phyloP scores from a whole-genome alignment of 2,113 vertebrate species.

The Collichthys lucidus region DNA sequence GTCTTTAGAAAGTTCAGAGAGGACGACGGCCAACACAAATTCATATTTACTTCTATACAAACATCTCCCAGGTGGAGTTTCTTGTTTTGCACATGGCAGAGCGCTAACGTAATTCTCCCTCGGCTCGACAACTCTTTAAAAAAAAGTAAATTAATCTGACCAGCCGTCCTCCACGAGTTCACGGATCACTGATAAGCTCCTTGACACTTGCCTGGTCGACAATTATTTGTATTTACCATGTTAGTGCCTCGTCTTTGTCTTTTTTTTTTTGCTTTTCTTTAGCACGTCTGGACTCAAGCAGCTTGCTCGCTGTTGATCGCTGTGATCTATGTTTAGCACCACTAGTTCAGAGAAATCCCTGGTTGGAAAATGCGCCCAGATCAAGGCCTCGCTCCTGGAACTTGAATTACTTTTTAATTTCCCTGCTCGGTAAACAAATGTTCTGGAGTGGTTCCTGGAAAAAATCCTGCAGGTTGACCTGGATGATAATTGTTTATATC shows the following conservation, averaged over 20 bases:
- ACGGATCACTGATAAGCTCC: slow-evolving; percentile 26
- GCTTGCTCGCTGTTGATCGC: too few relatives aligned
- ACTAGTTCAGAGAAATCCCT: too few relatives aligned
- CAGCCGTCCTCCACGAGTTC: slow-evolving; percentile 1
- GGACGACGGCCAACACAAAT: too few relatives aligned
- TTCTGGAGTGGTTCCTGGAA: neutral
- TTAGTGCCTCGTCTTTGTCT: neutral
- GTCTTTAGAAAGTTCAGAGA: too few relatives aligned
- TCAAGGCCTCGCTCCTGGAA: neutral
- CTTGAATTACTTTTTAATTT: neutral
- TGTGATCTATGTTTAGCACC: too few relatives aligned
- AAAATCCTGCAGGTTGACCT: neutral
- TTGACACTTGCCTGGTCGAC: slow-evolving; percentile 16
- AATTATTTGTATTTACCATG: neutral
- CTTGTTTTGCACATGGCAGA: too few relatives aligned
- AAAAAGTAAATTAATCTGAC: too few relatives aligned
- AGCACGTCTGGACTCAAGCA: neutral
- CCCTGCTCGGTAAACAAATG: neutral
- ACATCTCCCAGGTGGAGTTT: too few relatives aligned
- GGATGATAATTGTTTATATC: neutral
- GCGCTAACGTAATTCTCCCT: neutral
- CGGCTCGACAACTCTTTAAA: too few relatives aligned
- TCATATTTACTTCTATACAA: neutral
- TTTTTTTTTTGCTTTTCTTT: neutral
- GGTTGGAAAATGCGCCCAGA: neutral